These are phyloP conservation scores for Echinometra lucunter DNA, from an alignment of 53 echinoderm and acorn worm genomes.

Conservation along the genomic window DNA sequence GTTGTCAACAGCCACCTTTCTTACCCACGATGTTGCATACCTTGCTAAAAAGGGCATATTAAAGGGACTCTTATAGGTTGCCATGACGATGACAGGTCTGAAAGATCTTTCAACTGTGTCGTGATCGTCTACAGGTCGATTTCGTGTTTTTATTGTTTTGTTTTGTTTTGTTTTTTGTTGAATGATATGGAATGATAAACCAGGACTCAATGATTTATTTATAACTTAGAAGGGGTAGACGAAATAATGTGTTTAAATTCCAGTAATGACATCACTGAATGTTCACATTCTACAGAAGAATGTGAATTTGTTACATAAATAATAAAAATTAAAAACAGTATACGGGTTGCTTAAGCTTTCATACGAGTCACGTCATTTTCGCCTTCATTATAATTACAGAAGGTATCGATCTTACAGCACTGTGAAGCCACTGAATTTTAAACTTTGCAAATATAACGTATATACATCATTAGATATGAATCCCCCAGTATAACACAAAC, in stretches of 20 bases:
- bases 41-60: constrained; percentile 1
- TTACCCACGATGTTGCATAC: neutral
- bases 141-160: neutral
- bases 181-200: constrained; percentile 14
- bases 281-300: too few relatives aligned
- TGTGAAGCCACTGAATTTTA: too few relatives aligned
- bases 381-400: neutral
- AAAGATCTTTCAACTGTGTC: neutral
- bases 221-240: neutral
- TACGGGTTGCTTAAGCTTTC: neutral
- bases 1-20: constrained; percentile 28
- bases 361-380: neutral
- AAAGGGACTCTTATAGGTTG: neutral
- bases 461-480: too few relatives aligned
- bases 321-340: neutral
- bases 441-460: too few relatives aligned
- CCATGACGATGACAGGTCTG: neutral
- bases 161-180: neutral
- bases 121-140: neutral
- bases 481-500: too few relatives aligned
- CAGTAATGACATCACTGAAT: neutral
- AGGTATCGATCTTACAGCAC: neutral
- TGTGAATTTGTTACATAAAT: too few relatives aligned
- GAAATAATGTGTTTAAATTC: neutral
- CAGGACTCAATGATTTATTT: too few relatives aligned